Percentiles rank a stretch among this genome's conserved stretches.
These are phyloP conservation scores for Antigone vipio DNA, from an alignment of 2,113 vertebrate genomes.

Conservation along the genomic window DNA sequence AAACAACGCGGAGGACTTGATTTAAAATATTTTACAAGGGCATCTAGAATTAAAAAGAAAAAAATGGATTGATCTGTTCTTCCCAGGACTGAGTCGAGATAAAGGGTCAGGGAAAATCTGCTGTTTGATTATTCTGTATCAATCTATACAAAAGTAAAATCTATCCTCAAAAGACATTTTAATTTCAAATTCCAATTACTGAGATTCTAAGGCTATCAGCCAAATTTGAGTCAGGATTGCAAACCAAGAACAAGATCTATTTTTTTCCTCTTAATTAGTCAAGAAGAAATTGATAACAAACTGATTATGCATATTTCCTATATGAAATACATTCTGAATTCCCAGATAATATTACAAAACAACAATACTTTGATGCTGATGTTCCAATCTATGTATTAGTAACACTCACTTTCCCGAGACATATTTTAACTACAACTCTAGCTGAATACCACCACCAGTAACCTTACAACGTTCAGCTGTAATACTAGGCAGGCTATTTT, in stretches of 20 bases:
- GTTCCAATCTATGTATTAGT: neutral
- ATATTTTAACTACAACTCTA: neutral
- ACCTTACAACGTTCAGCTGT: neutral
- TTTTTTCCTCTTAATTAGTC: neutral
- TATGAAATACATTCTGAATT: neutral
- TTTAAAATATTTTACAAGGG: neutral
- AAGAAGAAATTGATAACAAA: neutral
- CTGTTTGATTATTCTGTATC: neutral
- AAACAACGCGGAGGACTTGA: fast-evolving
- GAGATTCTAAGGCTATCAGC: neutral
- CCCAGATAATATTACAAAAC: neutral
- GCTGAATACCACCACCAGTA: neutral
- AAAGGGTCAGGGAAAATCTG: neutral
- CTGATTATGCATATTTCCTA: neutral
- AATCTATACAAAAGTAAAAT: neutral
- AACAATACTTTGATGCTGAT: neutral
- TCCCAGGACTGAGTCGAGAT: neutral
- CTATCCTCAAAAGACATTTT: neutral
- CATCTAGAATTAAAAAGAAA: neutral
- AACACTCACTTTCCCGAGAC: neutral
- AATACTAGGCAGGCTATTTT: neutral
- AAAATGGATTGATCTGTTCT: neutral
- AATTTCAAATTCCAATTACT: neutral
- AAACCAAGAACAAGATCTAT: neutral
- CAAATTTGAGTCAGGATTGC: neutral